Base-by-base conservation (phyloP, 2,797 vertebrate species). In the Loris lydekkerianus region DNA sequence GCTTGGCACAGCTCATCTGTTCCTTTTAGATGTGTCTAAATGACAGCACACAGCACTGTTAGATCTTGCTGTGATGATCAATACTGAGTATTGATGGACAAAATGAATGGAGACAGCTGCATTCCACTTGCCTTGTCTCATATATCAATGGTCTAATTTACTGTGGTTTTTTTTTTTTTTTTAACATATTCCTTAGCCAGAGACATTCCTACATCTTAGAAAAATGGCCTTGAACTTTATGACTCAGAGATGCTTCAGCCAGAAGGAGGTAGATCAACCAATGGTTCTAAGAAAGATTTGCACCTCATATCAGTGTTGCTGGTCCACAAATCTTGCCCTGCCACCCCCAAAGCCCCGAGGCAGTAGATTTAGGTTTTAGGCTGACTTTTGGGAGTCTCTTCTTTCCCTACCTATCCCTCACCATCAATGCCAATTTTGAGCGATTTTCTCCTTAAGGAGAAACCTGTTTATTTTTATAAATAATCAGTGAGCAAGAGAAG, bases 61-160 rank as follows among this genome's bases (percentile, higher is more conserved):
- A 49, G 53, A 21, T 2, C 60, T 72, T 6, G 61, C 86, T 78
- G 81, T 53, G 70, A 29, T 1, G 40, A 89, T 82, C 95, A 56
- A 84, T 94, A 78, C 67, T 1, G 37, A 78, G 67, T 15, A 17
- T 34, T 34, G 72, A 65, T 29, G 77, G 91, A 76, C 72, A 58
- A 72, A 91, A 90, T 73, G 83, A 86, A 63, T 37, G 67, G 61
- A 92, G 86, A 80, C 91, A 88, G 90, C 87, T 90, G 84, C 61
- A 80, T 31, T 85, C 76, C 31, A 63, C 89, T 85, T 89, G 93
- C 78, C 69, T 70, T 8, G 23, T 86, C 89, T 87, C 81, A 86
- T 88, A 25, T 40, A 70, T 58, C 83, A 76, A 9, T 1, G 61
- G 84, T 82, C 89, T 88, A 77, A 81, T 89, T 94, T 69, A 34